These are phyloP conservation scores for Syngnathoides biaculeatus DNA, from an alignment of 2,113 vertebrate species.

Conservation along the genomic window DNA sequence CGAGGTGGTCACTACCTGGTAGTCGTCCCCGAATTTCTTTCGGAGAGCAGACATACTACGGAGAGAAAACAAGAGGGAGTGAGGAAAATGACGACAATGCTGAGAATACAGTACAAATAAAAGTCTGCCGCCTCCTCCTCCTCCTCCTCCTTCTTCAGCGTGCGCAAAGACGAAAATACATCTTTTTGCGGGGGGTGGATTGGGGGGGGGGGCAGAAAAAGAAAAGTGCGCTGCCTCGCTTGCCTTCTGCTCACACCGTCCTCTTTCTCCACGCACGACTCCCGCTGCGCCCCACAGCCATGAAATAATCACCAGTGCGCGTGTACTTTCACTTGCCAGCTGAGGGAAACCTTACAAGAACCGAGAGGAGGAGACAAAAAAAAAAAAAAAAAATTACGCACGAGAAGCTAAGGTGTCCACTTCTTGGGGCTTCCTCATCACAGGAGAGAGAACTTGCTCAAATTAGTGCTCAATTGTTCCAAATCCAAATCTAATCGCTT, in stretches of 20 bases:
- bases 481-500: slow-evolving; percentile 20
- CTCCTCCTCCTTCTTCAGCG: slow-evolving; percentile 9
- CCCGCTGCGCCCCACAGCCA: slow-evolving; percentile 57
- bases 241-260: slow-evolving; percentile 56
- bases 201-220: too few relatives aligned
- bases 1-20: slow-evolving; percentile 97
- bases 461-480: slow-evolving; percentile 47
- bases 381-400: neutral
- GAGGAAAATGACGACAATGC: neutral
- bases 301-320: slow-evolving; percentile 51
- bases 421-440: slow-evolving; percentile 55
- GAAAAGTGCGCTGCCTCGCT: slow-evolving; percentile 56
- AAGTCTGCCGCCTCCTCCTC: slow-evolving; percentile 54
- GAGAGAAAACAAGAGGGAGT: slow-evolving; percentile 67
- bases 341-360: slow-evolving; percentile 46
- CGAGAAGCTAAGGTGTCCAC: neutral
- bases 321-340: slow-evolving; percentile 25
- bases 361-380: slow-evolving; percentile 22
- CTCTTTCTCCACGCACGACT: slow-evolving; percentile 53
- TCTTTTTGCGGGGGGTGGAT: too few relatives aligned
- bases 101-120: neutral
- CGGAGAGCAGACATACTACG: slow-evolving; percentile 96
- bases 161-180: slow-evolving; percentile 46
- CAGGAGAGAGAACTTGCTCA: slow-evolving; percentile 43
- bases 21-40: slow-evolving; percentile 98